Evolutionary conservation across 2,113 vertebrate genomes (phyloP).

Genomic region (Ondatra zibethicus): DNA sequence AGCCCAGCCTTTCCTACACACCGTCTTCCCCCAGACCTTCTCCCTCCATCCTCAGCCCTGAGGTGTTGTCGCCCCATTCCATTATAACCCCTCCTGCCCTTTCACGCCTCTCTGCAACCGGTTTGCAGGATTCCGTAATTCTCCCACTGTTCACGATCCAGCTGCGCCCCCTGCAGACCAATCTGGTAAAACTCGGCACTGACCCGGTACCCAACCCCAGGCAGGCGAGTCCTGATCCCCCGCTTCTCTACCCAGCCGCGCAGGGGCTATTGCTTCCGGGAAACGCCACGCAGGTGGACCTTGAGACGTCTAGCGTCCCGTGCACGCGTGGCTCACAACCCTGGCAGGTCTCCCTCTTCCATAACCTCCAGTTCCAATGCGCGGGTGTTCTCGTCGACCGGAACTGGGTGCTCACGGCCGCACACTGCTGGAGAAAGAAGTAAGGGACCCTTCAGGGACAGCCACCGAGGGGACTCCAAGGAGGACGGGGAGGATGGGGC

Average conservation of each 20-base stretch:
- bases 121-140: background rate
- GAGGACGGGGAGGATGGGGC: background rate
- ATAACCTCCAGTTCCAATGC: conserved; percentile 84
- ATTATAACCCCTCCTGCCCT: background rate
- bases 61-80: no score
- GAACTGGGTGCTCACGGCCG: conserved; percentile 93
- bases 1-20: background rate
- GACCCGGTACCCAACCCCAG: background rate
- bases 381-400: conserved; percentile 91
- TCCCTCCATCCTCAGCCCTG: background rate
- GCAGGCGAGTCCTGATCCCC: background rate
- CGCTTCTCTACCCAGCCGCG: conserved; percentile 3
- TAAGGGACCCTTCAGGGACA: conserved; percentile 27
- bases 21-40: background rate
- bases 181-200: rapidly evolving
- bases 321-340: conserved; percentile 71
- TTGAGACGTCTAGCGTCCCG: background rate
- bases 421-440: conserved; percentile 87
- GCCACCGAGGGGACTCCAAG: background rate
- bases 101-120: background rate
- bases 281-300: background rate
- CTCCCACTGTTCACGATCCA: no score
- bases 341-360: conserved; percentile 85
- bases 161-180: background rate
- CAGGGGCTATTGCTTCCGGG: background rate